Conservation (phyloP, 2,888 invertebrate species). For the Cataglyphis cursor region DNA sequence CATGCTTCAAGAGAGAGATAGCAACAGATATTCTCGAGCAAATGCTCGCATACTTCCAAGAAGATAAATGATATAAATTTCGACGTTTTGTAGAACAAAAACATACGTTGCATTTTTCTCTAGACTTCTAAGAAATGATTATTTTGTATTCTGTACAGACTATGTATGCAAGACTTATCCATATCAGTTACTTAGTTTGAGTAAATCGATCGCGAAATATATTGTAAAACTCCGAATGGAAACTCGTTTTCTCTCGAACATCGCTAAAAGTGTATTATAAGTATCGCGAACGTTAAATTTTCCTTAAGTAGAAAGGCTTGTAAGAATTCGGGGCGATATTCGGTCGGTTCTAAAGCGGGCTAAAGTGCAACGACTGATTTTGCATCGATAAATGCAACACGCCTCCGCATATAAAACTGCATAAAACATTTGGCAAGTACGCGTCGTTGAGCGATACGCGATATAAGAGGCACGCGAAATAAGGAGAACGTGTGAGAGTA, state of each 20-base stretch:
- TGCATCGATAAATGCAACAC: conserved; percentile 50
- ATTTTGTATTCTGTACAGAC: too few relatives aligned
- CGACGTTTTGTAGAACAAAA: too few relatives aligned
- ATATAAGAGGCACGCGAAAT: conserved; percentile 22
- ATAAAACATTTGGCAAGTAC: conserved; percentile 59
- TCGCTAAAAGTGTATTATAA: conserved; percentile 16
- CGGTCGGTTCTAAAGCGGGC: neutral
- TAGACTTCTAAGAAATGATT: too few relatives aligned
- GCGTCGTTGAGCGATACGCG: conserved; percentile 19
- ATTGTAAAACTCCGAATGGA: neutral
- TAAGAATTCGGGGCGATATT: conserved; percentile 26
- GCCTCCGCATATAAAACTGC: conserved; percentile 44
- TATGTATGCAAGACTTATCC: neutral
- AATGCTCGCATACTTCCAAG: too few relatives aligned
- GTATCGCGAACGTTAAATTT: conserved; percentile 20
- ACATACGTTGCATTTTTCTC: too few relatives aligned
- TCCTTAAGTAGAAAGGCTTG: conserved; percentile 49
- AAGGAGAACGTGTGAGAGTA: conserved; percentile 43
- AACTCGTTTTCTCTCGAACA: conserved; percentile 20
- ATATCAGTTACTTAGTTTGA: neutral
- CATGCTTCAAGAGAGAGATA: too few relatives aligned
- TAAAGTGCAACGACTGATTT: conserved; percentile 37
- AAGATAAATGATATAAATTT: too few relatives aligned
- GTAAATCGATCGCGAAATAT: neutral
- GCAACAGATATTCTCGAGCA: too few relatives aligned